These are phyloP conservation scores for Apodemus agrarius DNA, from an alignment of 2,797 vertebrate species.

Conservation along the genomic window DNA sequence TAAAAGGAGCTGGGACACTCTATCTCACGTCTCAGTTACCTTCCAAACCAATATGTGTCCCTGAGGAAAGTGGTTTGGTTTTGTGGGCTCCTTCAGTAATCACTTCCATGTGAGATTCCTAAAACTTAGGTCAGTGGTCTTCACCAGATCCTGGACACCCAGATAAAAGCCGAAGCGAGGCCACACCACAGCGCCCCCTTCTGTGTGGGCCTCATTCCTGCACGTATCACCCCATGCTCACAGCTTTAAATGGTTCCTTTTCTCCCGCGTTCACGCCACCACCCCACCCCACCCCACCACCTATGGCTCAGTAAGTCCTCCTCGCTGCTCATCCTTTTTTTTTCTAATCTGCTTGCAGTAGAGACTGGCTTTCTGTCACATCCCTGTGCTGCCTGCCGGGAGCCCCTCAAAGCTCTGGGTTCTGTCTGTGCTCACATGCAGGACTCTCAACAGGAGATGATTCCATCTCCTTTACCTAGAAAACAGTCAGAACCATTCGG, in stretches of 20 bases:
- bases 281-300: accelerated
- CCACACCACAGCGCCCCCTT: accelerated
- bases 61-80: neutral
- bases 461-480: neutral
- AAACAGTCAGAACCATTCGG: accelerated
- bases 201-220: neutral
- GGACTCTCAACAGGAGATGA: accelerated
- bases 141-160: neutral
- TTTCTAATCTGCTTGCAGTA: neutral
- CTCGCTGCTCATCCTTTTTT: too few species aligned
- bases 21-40: neutral
- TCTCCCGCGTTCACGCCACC: neutral
- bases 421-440: accelerated
- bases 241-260: accelerated
- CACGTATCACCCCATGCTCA: too few species aligned
- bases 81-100: neutral
- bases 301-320: neutral
- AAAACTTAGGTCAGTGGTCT: neutral
- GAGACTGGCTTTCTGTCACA: neutral
- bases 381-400: accelerated
- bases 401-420: neutral
- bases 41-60: neutral
- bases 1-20: neutral
- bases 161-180: neutral
- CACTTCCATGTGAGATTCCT: neutral